These are phyloP conservation scores for Amorpha juglandis DNA, from an alignment of 2,888 invertebrate species.

Conservation along the genomic window DNA sequence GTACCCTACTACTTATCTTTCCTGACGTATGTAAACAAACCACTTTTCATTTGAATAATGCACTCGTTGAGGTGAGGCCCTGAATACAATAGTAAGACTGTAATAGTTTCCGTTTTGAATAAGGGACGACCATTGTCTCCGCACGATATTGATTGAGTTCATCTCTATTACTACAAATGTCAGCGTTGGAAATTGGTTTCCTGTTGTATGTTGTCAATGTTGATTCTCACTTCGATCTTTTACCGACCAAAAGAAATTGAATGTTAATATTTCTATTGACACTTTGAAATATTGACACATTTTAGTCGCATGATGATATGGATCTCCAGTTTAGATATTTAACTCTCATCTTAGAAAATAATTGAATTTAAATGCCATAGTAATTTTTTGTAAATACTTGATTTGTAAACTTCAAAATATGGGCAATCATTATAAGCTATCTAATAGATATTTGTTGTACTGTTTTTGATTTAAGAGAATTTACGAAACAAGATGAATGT, in stretches of 20 bases:
- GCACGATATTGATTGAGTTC: slow-evolving; percentile 78
- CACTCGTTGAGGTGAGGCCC: slow-evolving; percentile 73
- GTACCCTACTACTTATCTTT: slow-evolving; percentile 69
- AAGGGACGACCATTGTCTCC: slow-evolving; percentile 80
- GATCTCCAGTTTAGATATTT: background rate
- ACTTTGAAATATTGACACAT: background rate
- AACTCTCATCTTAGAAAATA: background rate
- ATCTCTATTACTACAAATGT: slow-evolving; percentile 62
- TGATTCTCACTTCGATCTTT: slow-evolving; percentile 44
- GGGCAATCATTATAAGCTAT: background rate
- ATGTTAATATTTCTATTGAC: slow-evolving; percentile 25
- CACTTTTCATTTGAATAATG: slow-evolving; percentile 81
- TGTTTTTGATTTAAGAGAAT: background rate
- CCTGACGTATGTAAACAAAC: slow-evolving; percentile 75
- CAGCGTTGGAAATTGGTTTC: slow-evolving; percentile 62
- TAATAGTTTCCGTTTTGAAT: slow-evolving; percentile 84
- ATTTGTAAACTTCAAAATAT: background rate
- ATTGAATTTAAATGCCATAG: background rate
- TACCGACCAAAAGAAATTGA: slow-evolving; percentile 18
- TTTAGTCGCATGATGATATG: background rate
- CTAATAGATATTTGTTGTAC: background rate
- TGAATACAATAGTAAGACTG: slow-evolving; percentile 76
- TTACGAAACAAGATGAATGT: background rate
- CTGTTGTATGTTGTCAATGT: slow-evolving; percentile 49
- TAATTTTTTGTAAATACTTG: too few relatives aligned